Percentiles rank a stretch among this genome's conserved stretches.
Evolutionary conservation across 2,888 invertebrate genomes (phyloP).

Genomic region (Leptopilina syphax): DNA sequence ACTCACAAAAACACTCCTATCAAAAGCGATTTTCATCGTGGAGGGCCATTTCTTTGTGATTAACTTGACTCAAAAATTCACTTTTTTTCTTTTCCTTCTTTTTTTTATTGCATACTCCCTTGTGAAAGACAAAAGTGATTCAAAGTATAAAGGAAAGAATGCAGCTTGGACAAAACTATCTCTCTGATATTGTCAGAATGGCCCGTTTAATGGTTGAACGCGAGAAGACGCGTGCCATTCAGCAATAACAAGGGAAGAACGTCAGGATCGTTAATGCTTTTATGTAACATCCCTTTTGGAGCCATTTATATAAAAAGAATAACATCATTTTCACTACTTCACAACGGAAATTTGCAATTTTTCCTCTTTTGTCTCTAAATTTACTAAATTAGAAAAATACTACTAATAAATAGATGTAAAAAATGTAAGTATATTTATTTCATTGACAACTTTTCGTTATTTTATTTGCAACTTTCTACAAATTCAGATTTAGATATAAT

Average conservation of each 20-base stretch:
- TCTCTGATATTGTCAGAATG: slow-evolving; percentile 49
- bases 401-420: too few relatives aligned
- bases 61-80: slow-evolving; percentile 10
- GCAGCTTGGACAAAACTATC: slow-evolving; percentile 56
- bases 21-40: slow-evolving; percentile 10
- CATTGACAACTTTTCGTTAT: too few relatives aligned
- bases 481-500: too few relatives aligned
- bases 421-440: too few relatives aligned
- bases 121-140: neutral
- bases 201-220: slow-evolving; percentile 59
- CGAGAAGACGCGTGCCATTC: slow-evolving; percentile 62
- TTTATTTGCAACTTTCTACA: too few relatives aligned
- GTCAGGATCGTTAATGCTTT: slow-evolving; percentile 62
- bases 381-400: too few relatives aligned
- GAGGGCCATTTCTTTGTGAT: slow-evolving; percentile 4
- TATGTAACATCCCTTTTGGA: slow-evolving; percentile 47
- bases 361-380: too few relatives aligned
- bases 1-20: slow-evolving; percentile 31
- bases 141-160: slow-evolving; percentile 5
- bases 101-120: too few relatives aligned
- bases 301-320: too few relatives aligned
- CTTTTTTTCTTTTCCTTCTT: neutral
- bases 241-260: slow-evolving; percentile 64
- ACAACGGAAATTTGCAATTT: too few relatives aligned
- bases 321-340: too few relatives aligned